phyloP scores from a whole-genome alignment of 2,888 invertebrate genomes.

The Antheraea yamamai region DNA sequence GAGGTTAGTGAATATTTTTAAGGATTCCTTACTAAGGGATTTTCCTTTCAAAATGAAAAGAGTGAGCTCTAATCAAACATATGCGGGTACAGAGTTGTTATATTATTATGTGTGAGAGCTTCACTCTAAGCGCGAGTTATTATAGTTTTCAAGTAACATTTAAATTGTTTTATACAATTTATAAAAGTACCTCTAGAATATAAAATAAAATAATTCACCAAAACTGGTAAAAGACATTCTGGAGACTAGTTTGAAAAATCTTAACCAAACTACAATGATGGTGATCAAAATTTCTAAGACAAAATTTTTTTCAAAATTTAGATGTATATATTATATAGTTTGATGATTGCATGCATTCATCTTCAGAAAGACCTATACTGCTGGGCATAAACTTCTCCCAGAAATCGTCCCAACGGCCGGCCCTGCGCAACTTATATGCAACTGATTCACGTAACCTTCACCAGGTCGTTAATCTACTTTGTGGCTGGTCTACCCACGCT shows the following conservation, averaged over 20 bases:
- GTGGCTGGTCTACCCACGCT: no score
- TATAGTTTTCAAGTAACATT: neutral
- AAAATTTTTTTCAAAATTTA: neutral
- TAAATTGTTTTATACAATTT: neutral
- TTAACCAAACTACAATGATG: neutral
- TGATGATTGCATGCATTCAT: no score
- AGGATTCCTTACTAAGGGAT: neutral
- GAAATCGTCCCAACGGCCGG: no score
- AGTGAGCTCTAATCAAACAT: neutral
- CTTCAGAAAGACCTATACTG: no score
- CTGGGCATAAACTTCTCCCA: no score
- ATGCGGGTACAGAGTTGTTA: neutral
- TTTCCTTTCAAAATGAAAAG: neutral
- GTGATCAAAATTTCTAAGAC: no score
- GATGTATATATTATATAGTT: neutral
- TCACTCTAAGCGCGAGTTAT: neutral
- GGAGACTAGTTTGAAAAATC: neutral
- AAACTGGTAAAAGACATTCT: neutral
- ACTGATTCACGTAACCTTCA: no score
- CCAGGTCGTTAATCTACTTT: no score
- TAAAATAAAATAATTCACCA: neutral
- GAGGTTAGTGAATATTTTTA: conserved; percentile 8
- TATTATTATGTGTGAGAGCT: neutral
- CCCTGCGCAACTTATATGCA: no score
- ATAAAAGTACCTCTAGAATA: neutral